Conservation (phyloP, 2,113 vertebrate species). For the Aramus guarauna region DNA sequence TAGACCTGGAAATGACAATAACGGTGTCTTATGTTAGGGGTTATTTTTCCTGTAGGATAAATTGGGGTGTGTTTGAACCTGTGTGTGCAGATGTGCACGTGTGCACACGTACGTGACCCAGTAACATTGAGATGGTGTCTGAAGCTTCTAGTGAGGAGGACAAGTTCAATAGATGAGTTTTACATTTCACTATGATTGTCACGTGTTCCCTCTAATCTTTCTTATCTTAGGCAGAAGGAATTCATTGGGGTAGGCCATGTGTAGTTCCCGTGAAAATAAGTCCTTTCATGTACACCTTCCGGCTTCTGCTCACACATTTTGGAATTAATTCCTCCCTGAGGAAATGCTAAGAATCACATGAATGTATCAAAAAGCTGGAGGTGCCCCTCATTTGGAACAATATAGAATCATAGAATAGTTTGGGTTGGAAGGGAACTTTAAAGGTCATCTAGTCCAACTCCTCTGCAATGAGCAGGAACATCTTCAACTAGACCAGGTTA, state of each 20-base stretch:
- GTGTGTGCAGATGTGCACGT: background rate
- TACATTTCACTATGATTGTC: background rate
- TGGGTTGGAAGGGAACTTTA: background rate
- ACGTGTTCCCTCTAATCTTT: background rate
- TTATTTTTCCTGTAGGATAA: background rate
- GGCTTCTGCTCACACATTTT: background rate
- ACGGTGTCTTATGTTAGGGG: accelerated
- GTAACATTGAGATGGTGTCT: background rate
- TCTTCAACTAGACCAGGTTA: background rate
- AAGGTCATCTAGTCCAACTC: background rate
- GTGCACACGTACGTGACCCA: background rate
- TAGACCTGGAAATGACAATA: background rate
- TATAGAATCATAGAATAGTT: background rate
- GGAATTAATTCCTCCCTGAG: background rate
- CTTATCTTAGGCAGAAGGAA: background rate
- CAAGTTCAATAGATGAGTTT: background rate
- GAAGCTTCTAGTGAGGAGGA: background rate
- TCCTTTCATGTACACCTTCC: background rate
- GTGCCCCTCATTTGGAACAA: background rate
- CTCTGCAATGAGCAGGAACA: background rate
- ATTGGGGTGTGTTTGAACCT: background rate
- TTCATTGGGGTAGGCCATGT: background rate
- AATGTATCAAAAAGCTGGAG: background rate
- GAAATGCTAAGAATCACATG: background rate
- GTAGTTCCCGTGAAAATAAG: background rate